phyloP scores from a whole-genome alignment of 2,113 vertebrate genomes.

The Scatophagus argus region DNA sequence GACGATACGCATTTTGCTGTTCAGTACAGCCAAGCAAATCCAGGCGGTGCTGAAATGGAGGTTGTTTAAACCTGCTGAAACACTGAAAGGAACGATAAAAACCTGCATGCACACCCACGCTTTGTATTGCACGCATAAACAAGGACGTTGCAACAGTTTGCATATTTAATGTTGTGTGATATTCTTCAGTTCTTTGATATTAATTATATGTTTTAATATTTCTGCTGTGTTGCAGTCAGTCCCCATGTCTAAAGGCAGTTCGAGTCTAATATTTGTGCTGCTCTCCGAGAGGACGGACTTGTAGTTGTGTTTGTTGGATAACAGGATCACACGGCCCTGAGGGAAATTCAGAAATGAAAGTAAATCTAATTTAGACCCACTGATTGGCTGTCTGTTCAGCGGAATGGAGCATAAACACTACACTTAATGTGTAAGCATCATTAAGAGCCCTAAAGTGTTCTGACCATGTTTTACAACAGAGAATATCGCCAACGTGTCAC shows the following conservation, averaged over 20 bases:
- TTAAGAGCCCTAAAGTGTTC: constrained; percentile 75
- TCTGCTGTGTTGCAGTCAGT: constrained; percentile 6
- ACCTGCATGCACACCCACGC: not conserved
- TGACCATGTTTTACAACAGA: constrained; percentile 60
- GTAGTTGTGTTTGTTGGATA: constrained; percentile 63
- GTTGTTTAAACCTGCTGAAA: constrained; percentile 8
- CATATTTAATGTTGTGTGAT: constrained; percentile 15
- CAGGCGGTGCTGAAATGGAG: not conserved
- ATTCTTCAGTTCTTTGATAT: not conserved
- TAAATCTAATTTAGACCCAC: constrained; percentile 76
- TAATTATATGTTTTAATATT: constrained; percentile 23
- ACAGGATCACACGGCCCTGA: constrained; percentile 73
- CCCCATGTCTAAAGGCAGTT: constrained; percentile 57
- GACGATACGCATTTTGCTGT: constrained; percentile 23
- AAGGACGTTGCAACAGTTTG: constrained; percentile 48
- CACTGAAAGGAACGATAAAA: not conserved
- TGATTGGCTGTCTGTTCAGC: constrained; percentile 73
- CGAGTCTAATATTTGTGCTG: constrained; percentile 47
- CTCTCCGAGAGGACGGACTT: constrained; percentile 42
- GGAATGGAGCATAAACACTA: constrained; percentile 71
- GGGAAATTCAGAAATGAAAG: constrained; percentile 76
- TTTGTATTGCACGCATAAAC: constrained; percentile 20
- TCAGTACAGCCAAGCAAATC: not conserved
- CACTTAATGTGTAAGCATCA: constrained; percentile 75
- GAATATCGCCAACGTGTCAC: constrained; percentile 47